phyloP scores from a whole-genome alignment of 2,797 vertebrate genomes.

The Sebastes taczanowskii region DNA sequence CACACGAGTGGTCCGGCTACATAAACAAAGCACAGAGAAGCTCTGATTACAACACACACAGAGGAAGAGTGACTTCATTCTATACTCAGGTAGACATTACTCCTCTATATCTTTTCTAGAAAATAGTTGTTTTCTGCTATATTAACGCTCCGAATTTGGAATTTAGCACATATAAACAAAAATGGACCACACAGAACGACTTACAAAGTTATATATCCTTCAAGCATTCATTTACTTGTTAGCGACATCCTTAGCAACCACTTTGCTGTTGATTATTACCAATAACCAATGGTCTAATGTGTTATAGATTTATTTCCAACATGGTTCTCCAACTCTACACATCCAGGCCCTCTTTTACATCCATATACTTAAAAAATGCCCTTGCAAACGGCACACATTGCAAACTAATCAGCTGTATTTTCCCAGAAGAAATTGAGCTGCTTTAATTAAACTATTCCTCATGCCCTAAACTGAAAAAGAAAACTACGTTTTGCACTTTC shows the following conservation, averaged over 20 bases:
- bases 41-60: neutral
- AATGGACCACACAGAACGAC: neutral
- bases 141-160: neutral
- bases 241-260: neutral
- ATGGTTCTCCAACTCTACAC: neutral
- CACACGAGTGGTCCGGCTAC: too few species aligned
- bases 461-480: neutral
- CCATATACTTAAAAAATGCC: neutral
- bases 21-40: neutral
- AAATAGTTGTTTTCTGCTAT: neutral
- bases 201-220: neutral
- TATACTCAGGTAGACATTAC: neutral
- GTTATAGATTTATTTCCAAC: neutral
- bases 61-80: neutral
- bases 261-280: constrained; percentile 14
- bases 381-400: neutral
- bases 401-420: neutral
- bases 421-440: neutral
- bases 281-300: neutral
- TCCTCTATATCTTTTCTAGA: neutral
- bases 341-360: neutral
- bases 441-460: constrained; percentile 11
- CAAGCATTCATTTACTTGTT: neutral
- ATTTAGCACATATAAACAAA: neutral
- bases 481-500: neutral